phyloP scores from a whole-genome alignment of 92 coral and sea anemone genomes.

The Siderastrea radians region DNA sequence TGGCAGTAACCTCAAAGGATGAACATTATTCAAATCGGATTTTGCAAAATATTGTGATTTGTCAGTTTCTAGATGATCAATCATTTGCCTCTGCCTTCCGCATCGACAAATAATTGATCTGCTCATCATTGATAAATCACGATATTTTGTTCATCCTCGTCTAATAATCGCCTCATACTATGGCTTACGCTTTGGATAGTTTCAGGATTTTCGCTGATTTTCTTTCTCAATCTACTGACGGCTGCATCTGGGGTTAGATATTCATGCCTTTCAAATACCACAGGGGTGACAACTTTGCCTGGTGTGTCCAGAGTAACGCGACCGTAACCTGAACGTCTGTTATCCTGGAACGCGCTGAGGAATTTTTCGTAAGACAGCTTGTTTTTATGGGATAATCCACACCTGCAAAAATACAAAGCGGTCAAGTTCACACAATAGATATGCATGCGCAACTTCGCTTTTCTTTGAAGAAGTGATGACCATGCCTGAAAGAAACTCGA shows the following conservation, averaged over 20 bases:
- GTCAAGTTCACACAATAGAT: background rate
- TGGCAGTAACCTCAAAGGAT: too few species aligned
- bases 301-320: conserved; percentile 92
- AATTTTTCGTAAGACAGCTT: conserved; percentile 90
- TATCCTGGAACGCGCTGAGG: conserved; percentile 88
- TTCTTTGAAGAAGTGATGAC: too few species aligned
- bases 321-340: conserved; percentile 85
- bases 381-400: conserved; percentile 83
- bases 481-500: too few species aligned
- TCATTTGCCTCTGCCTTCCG: too few species aligned
- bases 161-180: background rate
- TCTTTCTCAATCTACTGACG: conserved; percentile 78
- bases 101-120: too few species aligned
- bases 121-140: too few species aligned
- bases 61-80: too few species aligned
- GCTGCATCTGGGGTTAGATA: conserved; percentile 84
- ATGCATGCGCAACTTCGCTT: too few species aligned
- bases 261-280: conserved; percentile 81
- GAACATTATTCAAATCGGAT: too few species aligned
- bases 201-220: conserved; percentile 78
- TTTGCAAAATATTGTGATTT: too few species aligned
- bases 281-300: conserved; percentile 64
- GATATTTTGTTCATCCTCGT: too few species aligned
- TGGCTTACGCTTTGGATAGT: conserved; percentile 72
- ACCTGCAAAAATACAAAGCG: conserved; percentile 39